Conservation (phyloP, 2,888 invertebrate species). For the Caenorhabditis sp. region DNA sequence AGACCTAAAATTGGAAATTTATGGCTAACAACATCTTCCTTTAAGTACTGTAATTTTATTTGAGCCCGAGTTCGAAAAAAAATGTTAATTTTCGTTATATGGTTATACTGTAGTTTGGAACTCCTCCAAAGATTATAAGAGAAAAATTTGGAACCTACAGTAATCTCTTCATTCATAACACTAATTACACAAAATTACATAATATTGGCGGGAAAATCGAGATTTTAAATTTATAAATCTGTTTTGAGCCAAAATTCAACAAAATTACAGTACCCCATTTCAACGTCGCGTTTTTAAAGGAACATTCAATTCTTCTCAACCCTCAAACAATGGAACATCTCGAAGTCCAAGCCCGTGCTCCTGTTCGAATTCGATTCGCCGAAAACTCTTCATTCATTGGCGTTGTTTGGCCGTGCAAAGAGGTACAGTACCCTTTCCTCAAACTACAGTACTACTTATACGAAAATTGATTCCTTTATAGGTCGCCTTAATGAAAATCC, state of each 20-base stretch:
- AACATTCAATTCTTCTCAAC: conserved; percentile 53
- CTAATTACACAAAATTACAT: too few relatives aligned
- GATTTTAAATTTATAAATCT: too few relatives aligned
- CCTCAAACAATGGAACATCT: conserved; percentile 55
- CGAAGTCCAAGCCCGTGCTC: conserved; percentile 49
- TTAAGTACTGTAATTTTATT: too few relatives aligned
- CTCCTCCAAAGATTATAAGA: too few relatives aligned
- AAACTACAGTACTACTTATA: background rate
- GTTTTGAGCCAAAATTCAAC: background rate
- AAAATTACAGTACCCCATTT: background rate
- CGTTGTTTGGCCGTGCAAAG: conserved; percentile 62
- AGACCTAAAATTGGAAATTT: too few relatives aligned
- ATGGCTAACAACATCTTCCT: too few relatives aligned
- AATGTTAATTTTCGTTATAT: too few relatives aligned
- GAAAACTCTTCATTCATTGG: conserved; percentile 25
- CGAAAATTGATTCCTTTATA: background rate
- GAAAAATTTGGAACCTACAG: too few relatives aligned
- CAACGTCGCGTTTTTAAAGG: background rate
- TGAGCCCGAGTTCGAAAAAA: too few relatives aligned
- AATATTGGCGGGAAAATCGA: too few relatives aligned
- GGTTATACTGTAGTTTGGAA: too few relatives aligned
- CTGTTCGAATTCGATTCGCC: conserved; percentile 10
- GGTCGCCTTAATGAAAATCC: conserved; percentile 17
- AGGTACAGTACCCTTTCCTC: conserved; percentile 36
- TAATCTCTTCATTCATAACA: too few relatives aligned